Base-by-base conservation (phyloP, 2,888 invertebrate species). In the Netelia virgata region DNA sequence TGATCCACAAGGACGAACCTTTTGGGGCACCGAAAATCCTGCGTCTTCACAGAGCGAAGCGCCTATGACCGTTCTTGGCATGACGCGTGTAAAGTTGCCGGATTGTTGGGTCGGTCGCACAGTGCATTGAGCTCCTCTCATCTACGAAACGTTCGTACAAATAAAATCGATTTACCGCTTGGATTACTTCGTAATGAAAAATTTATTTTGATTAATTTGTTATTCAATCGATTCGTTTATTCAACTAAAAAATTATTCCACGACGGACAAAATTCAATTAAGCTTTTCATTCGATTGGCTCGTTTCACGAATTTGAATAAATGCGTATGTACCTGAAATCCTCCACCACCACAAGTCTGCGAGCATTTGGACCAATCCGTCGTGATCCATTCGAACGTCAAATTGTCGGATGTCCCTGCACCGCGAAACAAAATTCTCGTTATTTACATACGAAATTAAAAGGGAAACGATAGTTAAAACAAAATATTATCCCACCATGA, bases 331-430 rank as follows among this genome's bases (percentile, higher is more conserved):
- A 95, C 95, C 93, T 95, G 95, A 88, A 94, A 94, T 1, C 98
- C 98, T 76, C 95, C 95, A 59, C 96, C 96, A 0, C 97, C 97
- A 90, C 98, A 98, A 0, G 96, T 96, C 87, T 97, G 96, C 1
- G 97, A 97, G 92, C 98, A 98, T 14, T 96, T 95, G 0, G 98
- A 97, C 98, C 98, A 99, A 10, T 97, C 96, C 0, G 97, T 96
- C 11, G 96, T 95, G 91, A 96, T 95, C 98, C 98, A 98, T 87
- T 96, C 96, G 92, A 97, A 97, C 89, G 96, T 94, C 87, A 96
- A 90, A 89, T 95, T 89, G 18, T 91, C 90, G 36, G 88, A 87
- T 72, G 88, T 89, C 83, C 86, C 64, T 87, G 76, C 47, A 28
- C 28, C 28, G 5, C 6, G 28, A 5, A 28, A 28, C 28, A 28